Conservation (phyloP, 2,113 vertebrate species). For the Mesitornis unicolor region DNA sequence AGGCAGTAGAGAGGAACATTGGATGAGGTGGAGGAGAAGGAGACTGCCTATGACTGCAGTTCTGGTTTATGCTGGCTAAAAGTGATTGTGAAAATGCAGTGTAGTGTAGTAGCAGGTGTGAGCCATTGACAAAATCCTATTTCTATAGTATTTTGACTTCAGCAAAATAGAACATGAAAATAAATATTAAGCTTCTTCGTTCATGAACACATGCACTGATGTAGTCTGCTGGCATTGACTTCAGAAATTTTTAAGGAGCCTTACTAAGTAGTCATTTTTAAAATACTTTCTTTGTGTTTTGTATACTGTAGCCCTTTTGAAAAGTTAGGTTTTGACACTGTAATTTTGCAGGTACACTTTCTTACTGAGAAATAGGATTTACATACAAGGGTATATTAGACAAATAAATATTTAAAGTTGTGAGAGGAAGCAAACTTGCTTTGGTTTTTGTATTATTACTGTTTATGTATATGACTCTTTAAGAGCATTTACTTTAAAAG, state of each 20-base stretch:
- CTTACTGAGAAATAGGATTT: neutral
- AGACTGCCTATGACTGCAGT: neutral
- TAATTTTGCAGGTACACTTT: neutral
- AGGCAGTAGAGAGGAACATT: neutral
- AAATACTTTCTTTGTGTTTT: neutral
- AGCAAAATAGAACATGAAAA: neutral
- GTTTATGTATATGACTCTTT: neutral
- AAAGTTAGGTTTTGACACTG: neutral
- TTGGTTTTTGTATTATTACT: neutral
- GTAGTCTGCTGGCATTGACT: neutral
- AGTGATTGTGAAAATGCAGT: neutral
- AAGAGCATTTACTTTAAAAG: neutral
- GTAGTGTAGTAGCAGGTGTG: neutral
- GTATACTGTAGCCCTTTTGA: neutral
- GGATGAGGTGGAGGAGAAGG: neutral
- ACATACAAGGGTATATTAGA: neutral
- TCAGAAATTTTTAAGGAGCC: neutral
- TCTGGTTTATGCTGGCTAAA: neutral
- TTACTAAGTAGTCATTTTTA: neutral
- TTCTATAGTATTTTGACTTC: neutral
- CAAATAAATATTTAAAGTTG: neutral
- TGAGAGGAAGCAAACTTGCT: neutral
- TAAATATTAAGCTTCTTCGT: neutral
- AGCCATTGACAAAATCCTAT: neutral
- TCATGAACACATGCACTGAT: neutral